phyloP scores from a whole-genome alignment of 2,113 vertebrate genomes.

The Cinclus mexicanus region DNA sequence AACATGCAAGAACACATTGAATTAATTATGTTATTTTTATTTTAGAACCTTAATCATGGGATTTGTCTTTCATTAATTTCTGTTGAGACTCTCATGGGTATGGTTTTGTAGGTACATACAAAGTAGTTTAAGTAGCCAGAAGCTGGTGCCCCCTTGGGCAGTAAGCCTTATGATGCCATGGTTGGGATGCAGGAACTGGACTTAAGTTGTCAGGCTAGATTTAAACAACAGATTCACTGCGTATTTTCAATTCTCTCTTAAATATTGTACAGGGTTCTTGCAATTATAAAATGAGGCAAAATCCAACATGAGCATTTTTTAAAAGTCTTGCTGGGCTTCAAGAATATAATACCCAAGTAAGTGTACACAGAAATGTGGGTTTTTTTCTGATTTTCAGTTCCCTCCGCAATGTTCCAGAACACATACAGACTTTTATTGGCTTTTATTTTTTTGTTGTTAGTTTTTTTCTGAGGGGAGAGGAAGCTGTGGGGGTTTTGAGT shows the following conservation, averaged over 20 bases:
- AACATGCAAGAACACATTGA: neutral
- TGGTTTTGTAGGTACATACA: neutral
- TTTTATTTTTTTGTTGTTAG: neutral
- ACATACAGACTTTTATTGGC: neutral
- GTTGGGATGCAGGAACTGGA: neutral
- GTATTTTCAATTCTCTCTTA: neutral
- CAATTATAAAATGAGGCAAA: neutral
- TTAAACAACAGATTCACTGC: neutral
- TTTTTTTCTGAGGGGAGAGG: fast-evolving
- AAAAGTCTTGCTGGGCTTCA: neutral
- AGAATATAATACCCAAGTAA: neutral
- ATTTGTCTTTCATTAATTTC: neutral
- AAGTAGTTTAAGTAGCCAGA: neutral
- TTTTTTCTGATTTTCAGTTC: neutral
- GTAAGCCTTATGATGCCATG: fast-evolving
- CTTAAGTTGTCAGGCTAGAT: neutral
- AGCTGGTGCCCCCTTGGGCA: fast-evolving
- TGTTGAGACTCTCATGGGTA: neutral
- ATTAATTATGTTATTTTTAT: neutral
- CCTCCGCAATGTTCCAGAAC: neutral
- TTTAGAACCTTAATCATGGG: neutral
- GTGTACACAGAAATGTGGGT: too few species aligned
- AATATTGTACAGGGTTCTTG: neutral
- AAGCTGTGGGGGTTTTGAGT: fast-evolving
- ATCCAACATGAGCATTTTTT: neutral